Percentiles rank a stretch among this genome's conserved stretches.
Evolutionary conservation across 1,140 invertebrate species (phyloP).

Genomic region (Cydia strobilella): DNA sequence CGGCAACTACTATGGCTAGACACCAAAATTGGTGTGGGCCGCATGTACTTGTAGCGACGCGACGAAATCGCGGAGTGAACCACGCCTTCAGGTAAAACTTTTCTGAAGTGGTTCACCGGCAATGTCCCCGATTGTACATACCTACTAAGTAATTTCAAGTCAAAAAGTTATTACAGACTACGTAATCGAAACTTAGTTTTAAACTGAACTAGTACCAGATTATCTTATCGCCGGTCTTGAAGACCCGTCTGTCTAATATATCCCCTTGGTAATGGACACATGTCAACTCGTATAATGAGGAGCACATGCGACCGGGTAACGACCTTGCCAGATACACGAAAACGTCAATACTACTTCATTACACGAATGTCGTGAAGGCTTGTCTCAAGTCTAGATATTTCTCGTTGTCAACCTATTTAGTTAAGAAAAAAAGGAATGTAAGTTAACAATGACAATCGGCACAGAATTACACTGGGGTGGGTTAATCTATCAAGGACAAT

Average conservation of each 20-base stretch:
- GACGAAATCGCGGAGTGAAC: too few species aligned
- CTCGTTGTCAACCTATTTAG: neutral
- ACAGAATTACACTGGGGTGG: too few species aligned
- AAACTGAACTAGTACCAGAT: neutral
- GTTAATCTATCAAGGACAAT: too few species aligned
- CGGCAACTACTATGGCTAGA: too few species aligned
- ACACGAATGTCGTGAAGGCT: neutral
- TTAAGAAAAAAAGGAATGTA: neutral
- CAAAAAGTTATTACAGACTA: too few species aligned
- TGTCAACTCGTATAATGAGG: conserved; percentile 34
- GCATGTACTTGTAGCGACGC: too few species aligned
- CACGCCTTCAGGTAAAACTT: too few species aligned
- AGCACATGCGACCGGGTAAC: conserved; percentile 36
- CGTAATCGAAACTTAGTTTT: neutral
- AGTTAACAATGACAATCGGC: too few species aligned
- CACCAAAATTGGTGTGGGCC: too few species aligned
- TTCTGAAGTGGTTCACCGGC: too few species aligned
- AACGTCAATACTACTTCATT: conserved; percentile 23
- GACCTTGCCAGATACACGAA: conserved; percentile 33
- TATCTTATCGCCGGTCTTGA: conserved; percentile 20
- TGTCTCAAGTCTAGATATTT: neutral
- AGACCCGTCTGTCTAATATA: conserved; percentile 8
- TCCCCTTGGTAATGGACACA: conserved; percentile 26
- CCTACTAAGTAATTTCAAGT: too few species aligned
- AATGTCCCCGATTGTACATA: too few species aligned